Evolutionary conservation across 2,113 vertebrate species (phyloP), one percentile per base, ranked within the genome.

Genomic region (Leiothrix lutea): DNA sequence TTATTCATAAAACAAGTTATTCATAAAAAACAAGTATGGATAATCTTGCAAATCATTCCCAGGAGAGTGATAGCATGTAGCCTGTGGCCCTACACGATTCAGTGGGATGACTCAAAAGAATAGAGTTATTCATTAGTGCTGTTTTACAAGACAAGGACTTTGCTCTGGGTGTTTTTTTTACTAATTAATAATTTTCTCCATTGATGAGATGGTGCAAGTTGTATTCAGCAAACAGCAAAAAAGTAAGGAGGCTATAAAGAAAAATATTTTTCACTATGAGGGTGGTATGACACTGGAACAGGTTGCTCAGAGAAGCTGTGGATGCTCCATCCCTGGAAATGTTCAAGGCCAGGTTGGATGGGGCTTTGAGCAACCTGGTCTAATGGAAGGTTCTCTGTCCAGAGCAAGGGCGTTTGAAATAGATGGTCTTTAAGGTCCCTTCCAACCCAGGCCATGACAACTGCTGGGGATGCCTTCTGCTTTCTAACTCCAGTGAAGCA

Each of bases 11-110:
- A 36, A 80, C n/a, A n/a, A 71, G 6, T 56, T 75, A 53, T 40
- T 85, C 0, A 1, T 58, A 45, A 61, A 36, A 80, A 75, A 1
- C 10, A 90, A 51, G 9, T 1, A 1, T 31, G 33, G 12, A 54
- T 54, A 91, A 74, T 85, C 35, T 35, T 44, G 26, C 17, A 72
- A 33, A 64, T 86, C 29, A n/a, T 88, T 90, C 40, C 13, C 25
- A 57, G 53, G 10, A 80, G 44, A 54, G 35, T 57, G 28, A 31
- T 51, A 79, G n/a, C 33, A 12, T 6, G 6, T 77, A 35, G 28
- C 4, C 2, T 48, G 22, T 82, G 35, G 16, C 47, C 33, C 50
- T 61, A 9, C 1, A 33, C 36, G 35, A 75, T 75, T 73, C 28
- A 44, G 23, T 53, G 21, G 47, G 22, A 54, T 28, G 29, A 14